phyloP scores from a whole-genome alignment of 2,888 invertebrate genomes.

The Lasioglossum oenotherae region DNA sequence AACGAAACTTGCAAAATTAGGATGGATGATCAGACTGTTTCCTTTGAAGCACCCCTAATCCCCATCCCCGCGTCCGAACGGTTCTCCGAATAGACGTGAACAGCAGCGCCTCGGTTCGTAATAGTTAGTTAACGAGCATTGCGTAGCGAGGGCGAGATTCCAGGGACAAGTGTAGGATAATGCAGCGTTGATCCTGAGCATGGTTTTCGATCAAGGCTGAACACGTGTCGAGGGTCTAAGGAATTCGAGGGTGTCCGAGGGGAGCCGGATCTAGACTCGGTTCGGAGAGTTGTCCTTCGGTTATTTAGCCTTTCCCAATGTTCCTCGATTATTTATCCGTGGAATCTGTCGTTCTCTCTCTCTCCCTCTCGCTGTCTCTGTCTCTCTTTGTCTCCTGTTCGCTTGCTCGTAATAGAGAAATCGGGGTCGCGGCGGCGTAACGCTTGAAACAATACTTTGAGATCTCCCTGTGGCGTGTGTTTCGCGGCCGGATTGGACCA shows the following conservation, averaged over 20 bases:
- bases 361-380: background rate
- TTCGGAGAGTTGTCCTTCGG: slow-evolving; percentile 29
- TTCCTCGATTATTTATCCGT: background rate
- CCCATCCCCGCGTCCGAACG: background rate
- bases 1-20: background rate
- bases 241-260: slow-evolving; percentile 12
- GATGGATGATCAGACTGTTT: background rate
- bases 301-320: slow-evolving; percentile 7
- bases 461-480: slow-evolving; percentile 12
- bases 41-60: background rate
- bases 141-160: background rate
- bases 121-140: slow-evolving; percentile 29
- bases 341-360: background rate
- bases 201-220: slow-evolving; percentile 34
- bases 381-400: background rate
- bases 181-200: background rate
- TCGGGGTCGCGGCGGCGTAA: slow-evolving; percentile 48
- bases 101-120: background rate
- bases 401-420: slow-evolving; percentile 56
- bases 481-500: slow-evolving; percentile 48
- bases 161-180: slow-evolving; percentile 36
- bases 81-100: slow-evolving; percentile 18
- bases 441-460: slow-evolving; percentile 57
- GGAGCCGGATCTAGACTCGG: slow-evolving; percentile 24
- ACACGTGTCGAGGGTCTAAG: slow-evolving; percentile 13